Percentiles rank a stretch among this genome's conserved stretches.
These are phyloP conservation scores for Zosterops japonicus DNA, from an alignment of 2,113 vertebrate genomes.

Conservation along the genomic window DNA sequence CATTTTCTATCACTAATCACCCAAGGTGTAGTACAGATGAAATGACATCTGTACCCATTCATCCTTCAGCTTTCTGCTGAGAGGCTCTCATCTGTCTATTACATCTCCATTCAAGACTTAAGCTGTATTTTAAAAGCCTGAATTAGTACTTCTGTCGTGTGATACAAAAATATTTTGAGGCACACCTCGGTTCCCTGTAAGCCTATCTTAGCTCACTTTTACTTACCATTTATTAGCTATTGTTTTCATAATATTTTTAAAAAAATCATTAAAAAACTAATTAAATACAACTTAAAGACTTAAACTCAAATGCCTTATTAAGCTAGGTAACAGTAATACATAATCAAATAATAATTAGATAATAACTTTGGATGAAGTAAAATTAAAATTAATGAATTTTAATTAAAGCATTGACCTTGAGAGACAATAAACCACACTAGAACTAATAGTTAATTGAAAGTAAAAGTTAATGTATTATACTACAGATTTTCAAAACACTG, in stretches of 20 bases:
- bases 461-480: not conserved
- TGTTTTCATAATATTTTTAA: not conserved
- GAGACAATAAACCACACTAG: not conserved
- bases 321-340: not conserved
- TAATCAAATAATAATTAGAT: slow-evolving; percentile 29
- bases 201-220: not conserved
- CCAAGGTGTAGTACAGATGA: not conserved
- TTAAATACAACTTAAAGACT: not conserved
- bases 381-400: slow-evolving; percentile 30
- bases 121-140: not conserved
- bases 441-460: not conserved
- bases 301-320: not conserved
- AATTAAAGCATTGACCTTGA: slow-evolving; percentile 25
- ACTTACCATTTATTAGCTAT: not conserved
- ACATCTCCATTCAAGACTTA: not conserved
- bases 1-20: not conserved
- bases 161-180: not conserved
- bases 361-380: slow-evolving; percentile 1
- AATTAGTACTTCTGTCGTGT: not conserved
- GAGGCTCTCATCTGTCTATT: not conserved
- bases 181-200: not conserved
- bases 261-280: not conserved
- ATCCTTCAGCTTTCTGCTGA: not conserved
- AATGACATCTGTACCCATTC: not conserved
- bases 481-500: not conserved